Percentiles rank a stretch among this genome's conserved stretches.
Conservation (phyloP, 2,113 vertebrate species). For the Romanogobio albipinnatus region DNA sequence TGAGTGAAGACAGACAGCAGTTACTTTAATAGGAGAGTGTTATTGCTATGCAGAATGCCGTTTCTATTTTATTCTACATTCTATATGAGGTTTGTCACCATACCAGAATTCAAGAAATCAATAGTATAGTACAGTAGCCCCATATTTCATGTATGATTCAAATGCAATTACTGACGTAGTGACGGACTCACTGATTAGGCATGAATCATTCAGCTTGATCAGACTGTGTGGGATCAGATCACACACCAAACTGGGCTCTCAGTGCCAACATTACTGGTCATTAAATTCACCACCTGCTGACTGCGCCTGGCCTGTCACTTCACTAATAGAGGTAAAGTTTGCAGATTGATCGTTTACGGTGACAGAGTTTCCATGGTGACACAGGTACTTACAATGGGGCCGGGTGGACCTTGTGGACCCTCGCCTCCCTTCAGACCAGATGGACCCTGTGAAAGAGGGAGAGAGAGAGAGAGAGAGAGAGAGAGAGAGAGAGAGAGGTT, state of each 20-base stretch:
- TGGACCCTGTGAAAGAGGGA: constrained; percentile 80
- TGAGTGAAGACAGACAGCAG: constrained; percentile 22
- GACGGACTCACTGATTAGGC: background rate
- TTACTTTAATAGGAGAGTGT: background rate
- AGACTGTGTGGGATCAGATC: constrained; percentile 30
- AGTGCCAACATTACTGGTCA: constrained; percentile 40
- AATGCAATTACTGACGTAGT: background rate
- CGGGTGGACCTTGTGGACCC: constrained; percentile 91
- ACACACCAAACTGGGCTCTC: constrained; percentile 8
- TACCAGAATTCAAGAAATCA: background rate
- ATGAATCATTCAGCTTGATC: constrained; percentile 28
- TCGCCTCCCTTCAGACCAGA: constrained; percentile 95
- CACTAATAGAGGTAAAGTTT: background rate
- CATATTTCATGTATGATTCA: background rate
- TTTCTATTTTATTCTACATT: background rate
- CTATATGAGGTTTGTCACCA: background rate
- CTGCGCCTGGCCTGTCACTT: background rate
- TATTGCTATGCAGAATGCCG: background rate
- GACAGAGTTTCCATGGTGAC: constrained; percentile 66
- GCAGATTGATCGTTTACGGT: background rate
- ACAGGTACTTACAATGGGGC: constrained; percentile 87
- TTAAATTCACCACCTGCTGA: constrained; percentile 47
- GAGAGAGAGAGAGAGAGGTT: constrained; percentile 49
- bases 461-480: constrained; percentile 44
- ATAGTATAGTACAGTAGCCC: background rate